These are phyloP conservation scores for Drosophila borealis DNA, from an alignment of 2,888 invertebrate species.

Conservation along the genomic window DNA sequence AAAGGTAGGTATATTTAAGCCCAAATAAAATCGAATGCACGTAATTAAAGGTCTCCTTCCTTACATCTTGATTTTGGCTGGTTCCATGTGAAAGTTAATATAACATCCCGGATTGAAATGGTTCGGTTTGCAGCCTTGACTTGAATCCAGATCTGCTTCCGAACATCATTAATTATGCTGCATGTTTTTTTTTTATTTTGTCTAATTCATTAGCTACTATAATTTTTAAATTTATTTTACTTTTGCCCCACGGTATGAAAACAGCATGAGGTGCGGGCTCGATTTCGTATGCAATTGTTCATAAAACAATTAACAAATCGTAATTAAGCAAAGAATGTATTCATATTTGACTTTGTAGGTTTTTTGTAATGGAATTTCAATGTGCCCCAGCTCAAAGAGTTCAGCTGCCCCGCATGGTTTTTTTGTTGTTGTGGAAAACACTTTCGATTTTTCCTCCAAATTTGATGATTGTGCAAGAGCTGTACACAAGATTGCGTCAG, in stretches of 20 bases:
- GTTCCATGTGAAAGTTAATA: too few relatives aligned
- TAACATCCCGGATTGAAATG: too few relatives aligned
- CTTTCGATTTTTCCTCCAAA: slow-evolving; percentile 51
- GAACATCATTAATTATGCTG: too few relatives aligned
- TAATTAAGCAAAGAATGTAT: slow-evolving; percentile 57
- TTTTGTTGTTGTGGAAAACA: slow-evolving; percentile 30
- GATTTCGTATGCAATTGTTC: slow-evolving; percentile 44
- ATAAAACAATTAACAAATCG: slow-evolving; percentile 66
- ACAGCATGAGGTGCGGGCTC: slow-evolving; percentile 38
- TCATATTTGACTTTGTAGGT: slow-evolving; percentile 1
- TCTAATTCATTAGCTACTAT: not conserved
- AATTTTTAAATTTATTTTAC: not conserved
- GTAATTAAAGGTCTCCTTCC: too few relatives aligned
- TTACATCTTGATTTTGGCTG: too few relatives aligned
- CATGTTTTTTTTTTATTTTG: too few relatives aligned
- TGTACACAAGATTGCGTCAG: slow-evolving; percentile 21
- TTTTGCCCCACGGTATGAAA: slow-evolving; percentile 29
- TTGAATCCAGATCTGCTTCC: too few relatives aligned
- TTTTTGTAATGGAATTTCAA: slow-evolving; percentile 26
- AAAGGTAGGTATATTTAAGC: too few relatives aligned
- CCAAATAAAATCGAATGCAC: too few relatives aligned
- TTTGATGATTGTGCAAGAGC: slow-evolving; percentile 43
- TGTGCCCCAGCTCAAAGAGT: slow-evolving; percentile 13
- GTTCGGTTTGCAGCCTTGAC: too few relatives aligned
- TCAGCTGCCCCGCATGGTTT: slow-evolving; percentile 4